Percentiles rank a stretch among this genome's conserved stretches.
phyloP scores from a whole-genome alignment of 1,140 invertebrate species.

The Ceratosolen solmsi region DNA sequence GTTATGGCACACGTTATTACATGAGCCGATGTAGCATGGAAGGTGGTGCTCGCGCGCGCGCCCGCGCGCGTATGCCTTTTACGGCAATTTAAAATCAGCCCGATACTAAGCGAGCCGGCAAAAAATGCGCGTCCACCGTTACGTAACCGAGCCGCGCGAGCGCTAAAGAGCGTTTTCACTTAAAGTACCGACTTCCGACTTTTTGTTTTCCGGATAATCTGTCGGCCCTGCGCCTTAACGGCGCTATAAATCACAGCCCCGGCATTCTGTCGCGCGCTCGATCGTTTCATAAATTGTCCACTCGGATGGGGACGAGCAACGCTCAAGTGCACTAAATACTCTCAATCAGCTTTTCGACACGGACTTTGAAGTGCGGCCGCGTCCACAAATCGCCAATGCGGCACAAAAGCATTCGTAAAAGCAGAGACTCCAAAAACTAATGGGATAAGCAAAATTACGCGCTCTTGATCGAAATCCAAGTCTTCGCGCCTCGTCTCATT shows the following conservation, averaged over 20 bases:
- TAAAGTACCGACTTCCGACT: slow-evolving; percentile 49
- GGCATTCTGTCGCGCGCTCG: not conserved
- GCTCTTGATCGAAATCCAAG: too few species aligned
- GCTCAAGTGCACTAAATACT: slow-evolving; percentile 33
- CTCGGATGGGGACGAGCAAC: slow-evolving; percentile 1
- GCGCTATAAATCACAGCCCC: slow-evolving; percentile 31
- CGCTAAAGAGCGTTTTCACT: slow-evolving; percentile 37
- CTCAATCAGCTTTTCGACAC: slow-evolving; percentile 21
- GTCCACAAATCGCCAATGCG: not conserved
- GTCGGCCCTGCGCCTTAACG: not conserved
- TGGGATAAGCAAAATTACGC: not conserved
- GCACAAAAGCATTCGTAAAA: too few species aligned
- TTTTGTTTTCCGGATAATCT: slow-evolving; percentile 35
- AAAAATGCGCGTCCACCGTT: not conserved
- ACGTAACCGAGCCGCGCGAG: slow-evolving; percentile 1
- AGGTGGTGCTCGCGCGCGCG: not conserved
- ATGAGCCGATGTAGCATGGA: not conserved
- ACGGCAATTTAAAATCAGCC: slow-evolving; percentile 48
- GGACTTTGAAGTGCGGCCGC: not conserved
- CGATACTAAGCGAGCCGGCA: not conserved
- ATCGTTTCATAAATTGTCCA: slow-evolving; percentile 45
- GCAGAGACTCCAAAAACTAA: not conserved
- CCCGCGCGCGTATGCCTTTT: not conserved
- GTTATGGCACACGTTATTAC: not conserved
- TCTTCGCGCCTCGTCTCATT: not conserved